These are phyloP conservation scores for Drosophila quinaria DNA, from an alignment of 2,888 invertebrate species.

Conservation along the genomic window DNA sequence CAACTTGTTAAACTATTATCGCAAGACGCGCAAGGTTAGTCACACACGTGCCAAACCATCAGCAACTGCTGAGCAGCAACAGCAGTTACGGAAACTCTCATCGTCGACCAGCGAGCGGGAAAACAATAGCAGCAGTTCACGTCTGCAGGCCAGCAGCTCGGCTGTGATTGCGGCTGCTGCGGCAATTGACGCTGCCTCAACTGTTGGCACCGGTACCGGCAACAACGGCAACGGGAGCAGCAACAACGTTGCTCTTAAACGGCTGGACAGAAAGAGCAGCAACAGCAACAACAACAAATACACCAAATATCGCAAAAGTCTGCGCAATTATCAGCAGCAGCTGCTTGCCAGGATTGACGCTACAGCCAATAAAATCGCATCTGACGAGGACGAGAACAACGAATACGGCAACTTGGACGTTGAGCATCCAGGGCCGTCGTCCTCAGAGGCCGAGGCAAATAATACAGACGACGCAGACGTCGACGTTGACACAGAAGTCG, in stretches of 20 bases:
- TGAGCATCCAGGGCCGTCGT: conserved; percentile 28
- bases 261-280: conserved; percentile 40
- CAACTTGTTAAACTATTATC: conserved; percentile 85
- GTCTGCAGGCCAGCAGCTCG: conserved; percentile 55
- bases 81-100: conserved; percentile 27
- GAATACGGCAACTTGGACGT: conserved; percentile 43
- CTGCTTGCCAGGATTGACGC: conserved; percentile 51
- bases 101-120: conserved; percentile 37
- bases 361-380: conserved; percentile 24
- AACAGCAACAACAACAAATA: conserved; percentile 51
- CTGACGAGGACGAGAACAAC: conserved; percentile 28
- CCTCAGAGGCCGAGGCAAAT: conserved; percentile 33
- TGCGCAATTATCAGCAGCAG: conserved; percentile 75
- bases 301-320: conserved; percentile 74
- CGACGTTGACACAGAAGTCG: conserved; percentile 1
- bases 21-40: conserved; percentile 84
- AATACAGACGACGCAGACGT: conserved; percentile 3
- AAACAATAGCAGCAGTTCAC: conserved; percentile 41
- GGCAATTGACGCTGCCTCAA: conserved; percentile 52
- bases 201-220: conserved; percentile 26
- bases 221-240: conserved; percentile 39
- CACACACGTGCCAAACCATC: conserved; percentile 64
- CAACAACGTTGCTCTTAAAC: conserved; percentile 39
- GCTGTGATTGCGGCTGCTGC: conserved; percentile 63
- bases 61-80: conserved; percentile 13